Percentiles rank a stretch among this genome's conserved stretches.
phyloP scores from a whole-genome alignment of 2,113 vertebrate genomes.

The Panthera tigris region DNA sequence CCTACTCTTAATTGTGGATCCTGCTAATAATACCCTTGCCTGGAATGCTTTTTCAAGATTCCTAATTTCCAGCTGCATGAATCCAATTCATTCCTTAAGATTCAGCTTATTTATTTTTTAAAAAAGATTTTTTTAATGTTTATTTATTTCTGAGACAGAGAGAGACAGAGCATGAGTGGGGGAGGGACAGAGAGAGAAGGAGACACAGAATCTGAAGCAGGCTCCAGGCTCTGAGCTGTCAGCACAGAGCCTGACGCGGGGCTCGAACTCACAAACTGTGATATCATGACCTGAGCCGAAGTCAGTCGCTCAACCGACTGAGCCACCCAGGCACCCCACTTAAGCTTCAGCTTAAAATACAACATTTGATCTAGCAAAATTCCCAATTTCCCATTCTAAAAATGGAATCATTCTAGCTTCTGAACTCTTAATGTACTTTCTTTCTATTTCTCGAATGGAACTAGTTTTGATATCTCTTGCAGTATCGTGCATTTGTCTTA shows the following conservation, averaged over 20 bases:
- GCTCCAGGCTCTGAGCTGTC: too few relatives aligned
- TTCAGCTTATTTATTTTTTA: background rate
- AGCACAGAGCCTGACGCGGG: accelerated
- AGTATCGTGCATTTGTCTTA: background rate
- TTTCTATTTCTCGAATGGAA: background rate
- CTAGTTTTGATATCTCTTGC: background rate
- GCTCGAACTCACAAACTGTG: too few relatives aligned
- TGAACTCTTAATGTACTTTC: background rate
- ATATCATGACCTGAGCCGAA: too few relatives aligned
- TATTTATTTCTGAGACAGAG: too few relatives aligned
- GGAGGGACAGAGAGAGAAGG: too few relatives aligned
- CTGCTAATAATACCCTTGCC: background rate
- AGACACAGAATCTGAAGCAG: too few relatives aligned
- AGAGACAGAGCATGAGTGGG: too few relatives aligned
- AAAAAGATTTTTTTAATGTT: background rate
- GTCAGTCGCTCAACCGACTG: too few relatives aligned
- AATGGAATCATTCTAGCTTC: background rate
- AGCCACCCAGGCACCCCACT: background rate
- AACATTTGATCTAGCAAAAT: background rate
- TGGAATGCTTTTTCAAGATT: background rate
- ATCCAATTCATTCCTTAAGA: background rate
- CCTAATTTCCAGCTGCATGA: background rate
- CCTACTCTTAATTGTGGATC: background rate
- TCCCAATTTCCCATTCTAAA: background rate
- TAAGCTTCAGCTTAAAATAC: slow-evolving; percentile 2